Percentiles rank a stretch among this genome's conserved stretches.
Evolutionary conservation across 2,113 vertebrate species (phyloP).

Genomic region (Odocoileus hemionus): DNA sequence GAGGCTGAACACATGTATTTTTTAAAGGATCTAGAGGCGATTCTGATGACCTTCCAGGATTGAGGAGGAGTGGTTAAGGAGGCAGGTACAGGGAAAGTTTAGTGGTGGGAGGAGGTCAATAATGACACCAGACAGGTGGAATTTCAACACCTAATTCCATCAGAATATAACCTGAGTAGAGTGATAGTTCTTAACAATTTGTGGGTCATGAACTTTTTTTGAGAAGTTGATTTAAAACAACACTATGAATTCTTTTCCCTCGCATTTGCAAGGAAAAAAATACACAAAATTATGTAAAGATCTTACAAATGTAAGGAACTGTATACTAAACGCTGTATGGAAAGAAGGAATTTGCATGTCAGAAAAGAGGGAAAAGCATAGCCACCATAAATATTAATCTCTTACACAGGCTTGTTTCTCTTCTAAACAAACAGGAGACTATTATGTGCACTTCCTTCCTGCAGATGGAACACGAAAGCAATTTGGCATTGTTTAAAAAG

Average conservation of each 20-base stretch:
- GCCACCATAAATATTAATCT: background rate
- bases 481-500: background rate
- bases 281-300: background rate
- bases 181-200: background rate
- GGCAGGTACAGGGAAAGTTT: background rate
- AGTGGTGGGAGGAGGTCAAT: no score
- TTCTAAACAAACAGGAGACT: background rate
- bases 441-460: background rate
- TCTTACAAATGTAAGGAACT: background rate
- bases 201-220: background rate
- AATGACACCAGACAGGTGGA: background rate
- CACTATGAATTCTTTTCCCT: background rate
- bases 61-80: background rate
- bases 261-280: background rate
- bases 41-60: background rate
- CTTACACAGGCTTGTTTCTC: background rate
- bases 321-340: background rate
- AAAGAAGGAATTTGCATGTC: background rate
- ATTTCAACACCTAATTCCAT: background rate
- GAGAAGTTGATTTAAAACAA: background rate
- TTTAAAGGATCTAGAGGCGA: background rate
- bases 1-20: background rate
- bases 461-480: background rate
- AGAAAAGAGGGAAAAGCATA: background rate
- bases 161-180: background rate